Base-by-base conservation (phyloP, 2,888 invertebrate genomes). In the Galerucella pusilla region DNA sequence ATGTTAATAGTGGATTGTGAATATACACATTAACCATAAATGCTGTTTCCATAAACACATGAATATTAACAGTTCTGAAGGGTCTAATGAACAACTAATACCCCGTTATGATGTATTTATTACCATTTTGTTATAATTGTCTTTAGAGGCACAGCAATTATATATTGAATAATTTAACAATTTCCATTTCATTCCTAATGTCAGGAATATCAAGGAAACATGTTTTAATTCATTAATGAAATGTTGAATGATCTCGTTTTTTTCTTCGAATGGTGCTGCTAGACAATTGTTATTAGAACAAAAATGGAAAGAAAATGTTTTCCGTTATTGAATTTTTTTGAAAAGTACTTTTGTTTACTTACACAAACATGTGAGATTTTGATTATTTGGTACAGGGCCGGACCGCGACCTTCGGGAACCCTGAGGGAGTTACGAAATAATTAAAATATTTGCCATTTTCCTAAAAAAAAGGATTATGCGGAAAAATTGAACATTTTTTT, bases 91-190 rank as follows among this genome's bases (percentile, higher is more conserved):
- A 35, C 45, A 12, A 46, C 35, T 57, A 42, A 64, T 71, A 71
- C 14, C 65, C 20, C 25, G 64, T 35, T 46, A 71, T 71, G 63
- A 71, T 49, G 65, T 57, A 60, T 64, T 16, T 54, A 20, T 9
- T n/a, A 54, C 52, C 12, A 46, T 45, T 73, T 65, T 64, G 25
- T 65, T 64, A 67, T 76, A 73, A 76, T 76, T 76, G 60, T 67
- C 42, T 49, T 70, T 52, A 72, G 64, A 72, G 68, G 25, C 28
- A 60, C 68, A 35, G 73, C 61, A 74, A 74, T 76, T 74, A 76
- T 65, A 11, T 65, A 20, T 71, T 71, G 57, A 69, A 71, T 74
- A 74, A 65, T 64, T 76, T 45, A 74, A 67, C 52, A 68, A 66
- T 64, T 49, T 57, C 12, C 64, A 46, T 35, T 65, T 42, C 64